Conservation (phyloP, 2,113 vertebrate genomes). For the Anguilla rostrata region DNA sequence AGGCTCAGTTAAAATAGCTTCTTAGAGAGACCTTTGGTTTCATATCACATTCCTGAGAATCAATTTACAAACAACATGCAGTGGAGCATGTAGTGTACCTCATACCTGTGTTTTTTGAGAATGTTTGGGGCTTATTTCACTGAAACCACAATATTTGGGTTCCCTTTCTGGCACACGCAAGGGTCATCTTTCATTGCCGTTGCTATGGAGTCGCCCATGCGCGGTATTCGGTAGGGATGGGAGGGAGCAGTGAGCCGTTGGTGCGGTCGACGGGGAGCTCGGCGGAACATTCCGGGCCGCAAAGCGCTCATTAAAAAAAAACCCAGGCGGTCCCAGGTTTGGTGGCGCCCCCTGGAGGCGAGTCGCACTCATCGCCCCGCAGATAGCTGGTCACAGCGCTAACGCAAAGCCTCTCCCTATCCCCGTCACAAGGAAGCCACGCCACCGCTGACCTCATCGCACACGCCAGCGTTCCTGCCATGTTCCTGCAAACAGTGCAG, state of each 20-base stretch:
- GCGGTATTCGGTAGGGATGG: neutral
- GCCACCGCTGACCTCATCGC: neutral
- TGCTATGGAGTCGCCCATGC: neutral
- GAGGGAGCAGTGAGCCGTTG: neutral
- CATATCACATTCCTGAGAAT: neutral
- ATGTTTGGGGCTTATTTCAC: neutral
- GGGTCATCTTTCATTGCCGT: neutral
- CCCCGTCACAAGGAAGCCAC: neutral
- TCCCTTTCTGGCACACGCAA: neutral
- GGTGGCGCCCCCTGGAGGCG: neutral
- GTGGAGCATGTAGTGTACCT: neutral
- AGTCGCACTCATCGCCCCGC: neutral
- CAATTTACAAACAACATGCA: neutral
- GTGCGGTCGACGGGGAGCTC: neutral
- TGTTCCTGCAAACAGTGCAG: neutral
- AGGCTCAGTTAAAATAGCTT: neutral
- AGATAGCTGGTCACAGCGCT: neutral
- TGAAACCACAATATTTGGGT: neutral
- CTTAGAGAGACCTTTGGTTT: neutral
- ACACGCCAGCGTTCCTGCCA: neutral
- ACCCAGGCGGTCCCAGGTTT: neutral
- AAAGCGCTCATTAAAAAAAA: neutral
- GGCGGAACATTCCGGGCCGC: neutral
- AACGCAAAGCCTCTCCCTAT: neutral
- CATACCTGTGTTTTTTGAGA: no score